Base-by-base conservation (phyloP, 2,888 invertebrate species). In the Polydesmus complanatus region DNA sequence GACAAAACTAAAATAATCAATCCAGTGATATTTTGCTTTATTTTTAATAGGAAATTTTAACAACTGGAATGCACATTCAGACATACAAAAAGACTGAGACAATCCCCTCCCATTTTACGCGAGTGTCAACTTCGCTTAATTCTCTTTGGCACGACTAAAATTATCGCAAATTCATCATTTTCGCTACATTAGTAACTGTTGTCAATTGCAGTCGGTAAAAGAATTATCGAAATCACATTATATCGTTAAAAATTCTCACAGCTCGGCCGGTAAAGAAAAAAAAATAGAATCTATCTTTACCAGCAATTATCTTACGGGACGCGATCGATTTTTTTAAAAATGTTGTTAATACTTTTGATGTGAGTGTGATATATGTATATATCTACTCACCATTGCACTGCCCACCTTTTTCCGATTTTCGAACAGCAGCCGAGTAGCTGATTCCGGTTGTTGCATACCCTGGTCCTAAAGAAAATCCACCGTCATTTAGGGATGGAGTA, bases 381-480 rank as follows among this genome's bases (percentile, higher is more conserved):
- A n/a, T n/a, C n/a, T 51, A 58, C 58, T 58, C 58, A 58, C 58
- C 58, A 50, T 37, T 14, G 14, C 27, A 50, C 49, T 58, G 50
- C 48, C 58, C 58, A 25, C 47, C 51, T 58, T 58, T 58, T 19
- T 58, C 58, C 19, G 51, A 27, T 26, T 58, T 58, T 19, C 51
- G 49, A 19, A 58, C 58, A n/a, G 51, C 58, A 26, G 54, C 60
- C 1, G 54, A 54, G 23, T 55, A 55, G 37, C 37, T 54, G 25
- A 19, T 60, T 47, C 54, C 60, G 26, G 27, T 5, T n/a, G 56
- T 14, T 11, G 56, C 2, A n/a, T 18, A 8, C 14, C n/a, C 37
- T 3, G 22, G n/a, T 25, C n/a, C 14, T 22, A 23, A 1, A 27
- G 27, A 60, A 49, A 18, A 52, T n/a, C 52, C 26, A n/a, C 22